Conservation (phyloP, 1,140 invertebrate genomes). For the Limonius californicus region DNA sequence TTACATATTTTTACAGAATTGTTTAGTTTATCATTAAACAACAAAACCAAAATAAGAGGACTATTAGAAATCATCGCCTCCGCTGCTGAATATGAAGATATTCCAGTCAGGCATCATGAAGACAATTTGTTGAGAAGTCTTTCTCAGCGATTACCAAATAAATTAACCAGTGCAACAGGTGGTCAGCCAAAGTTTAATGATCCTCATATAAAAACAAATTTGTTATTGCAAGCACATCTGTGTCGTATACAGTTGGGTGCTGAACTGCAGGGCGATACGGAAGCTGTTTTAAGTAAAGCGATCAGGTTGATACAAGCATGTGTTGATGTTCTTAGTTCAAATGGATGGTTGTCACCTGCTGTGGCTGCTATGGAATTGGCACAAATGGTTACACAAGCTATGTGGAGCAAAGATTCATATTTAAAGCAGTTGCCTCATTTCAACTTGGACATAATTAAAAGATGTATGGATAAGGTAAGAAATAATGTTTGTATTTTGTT, state of each 20-base stretch:
- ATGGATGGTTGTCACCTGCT: slow-evolving; percentile 96
- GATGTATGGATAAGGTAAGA: slow-evolving; percentile 80
- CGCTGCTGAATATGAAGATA: slow-evolving; percentile 93
- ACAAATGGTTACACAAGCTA: slow-evolving; percentile 99
- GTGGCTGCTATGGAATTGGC: slow-evolving; percentile 99
- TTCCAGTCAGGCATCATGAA: slow-evolving; percentile 94
- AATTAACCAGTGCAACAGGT: slow-evolving; percentile 57
- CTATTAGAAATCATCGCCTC: slow-evolving; percentile 97
- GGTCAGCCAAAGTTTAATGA: slow-evolving; percentile 75
- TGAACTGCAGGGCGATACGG: slow-evolving; percentile 95
- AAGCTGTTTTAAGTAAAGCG: slow-evolving; percentile 83
- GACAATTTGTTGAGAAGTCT: slow-evolving; percentile 84
- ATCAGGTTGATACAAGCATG: slow-evolving; percentile 95
- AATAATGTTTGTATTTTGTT: no score
- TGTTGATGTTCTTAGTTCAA: slow-evolving; percentile 96
- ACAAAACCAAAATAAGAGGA: slow-evolving; percentile 95
- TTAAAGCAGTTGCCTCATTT: slow-evolving; percentile 97
- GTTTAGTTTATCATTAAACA: slow-evolving; percentile 94
- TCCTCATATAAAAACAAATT: slow-evolving; percentile 96
- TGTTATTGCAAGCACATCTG: slow-evolving; percentile 93
- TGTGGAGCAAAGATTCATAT: slow-evolving; percentile 99
- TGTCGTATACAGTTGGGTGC: slow-evolving; percentile 90
- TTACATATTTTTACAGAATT: slow-evolving; percentile 74
- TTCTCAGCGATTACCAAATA: slow-evolving; percentile 74
- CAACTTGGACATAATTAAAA: slow-evolving; percentile 81